phyloP scores from a whole-genome alignment of 2,113 vertebrate genomes.

The Cairina moschata region DNA sequence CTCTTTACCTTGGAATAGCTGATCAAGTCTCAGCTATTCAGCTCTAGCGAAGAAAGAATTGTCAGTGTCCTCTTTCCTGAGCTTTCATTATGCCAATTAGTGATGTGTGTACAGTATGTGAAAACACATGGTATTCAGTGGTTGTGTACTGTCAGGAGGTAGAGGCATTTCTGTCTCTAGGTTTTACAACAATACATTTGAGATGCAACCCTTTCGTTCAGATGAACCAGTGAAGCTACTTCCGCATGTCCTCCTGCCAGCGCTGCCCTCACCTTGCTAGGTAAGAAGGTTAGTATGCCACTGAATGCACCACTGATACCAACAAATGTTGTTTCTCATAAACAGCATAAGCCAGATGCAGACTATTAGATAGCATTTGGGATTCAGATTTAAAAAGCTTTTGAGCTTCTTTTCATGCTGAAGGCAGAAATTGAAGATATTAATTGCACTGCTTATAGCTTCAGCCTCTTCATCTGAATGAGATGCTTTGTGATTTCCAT shows the following conservation, averaged over 20 bases:
- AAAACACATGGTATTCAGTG: not conserved
- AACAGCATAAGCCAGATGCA: constrained; percentile 66
- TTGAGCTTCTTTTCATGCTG: constrained; percentile 56
- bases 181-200: not conserved
- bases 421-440: constrained; percentile 74
- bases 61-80: not conserved
- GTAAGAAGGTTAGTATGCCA: constrained; percentile 9
- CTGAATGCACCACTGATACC: not conserved
- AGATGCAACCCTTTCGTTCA: not conserved
- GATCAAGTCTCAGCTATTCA: not conserved
- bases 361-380: constrained; percentile 72
- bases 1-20: not conserved
- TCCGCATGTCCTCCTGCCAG: not conserved
- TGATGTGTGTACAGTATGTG: not conserved
- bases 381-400: constrained; percentile 64
- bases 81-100: not conserved
- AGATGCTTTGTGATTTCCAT: constrained; percentile 73
- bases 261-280: not conserved
- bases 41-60: not conserved
- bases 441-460: constrained; percentile 73
- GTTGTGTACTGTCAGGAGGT: not conserved
- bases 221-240: not conserved
- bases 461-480: constrained; percentile 74
- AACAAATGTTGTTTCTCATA: constrained; percentile 15
- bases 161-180: not conserved